These are phyloP conservation scores for Centropyge bicolor DNA, from an alignment of 2,797 vertebrate species.

Conservation along the genomic window DNA sequence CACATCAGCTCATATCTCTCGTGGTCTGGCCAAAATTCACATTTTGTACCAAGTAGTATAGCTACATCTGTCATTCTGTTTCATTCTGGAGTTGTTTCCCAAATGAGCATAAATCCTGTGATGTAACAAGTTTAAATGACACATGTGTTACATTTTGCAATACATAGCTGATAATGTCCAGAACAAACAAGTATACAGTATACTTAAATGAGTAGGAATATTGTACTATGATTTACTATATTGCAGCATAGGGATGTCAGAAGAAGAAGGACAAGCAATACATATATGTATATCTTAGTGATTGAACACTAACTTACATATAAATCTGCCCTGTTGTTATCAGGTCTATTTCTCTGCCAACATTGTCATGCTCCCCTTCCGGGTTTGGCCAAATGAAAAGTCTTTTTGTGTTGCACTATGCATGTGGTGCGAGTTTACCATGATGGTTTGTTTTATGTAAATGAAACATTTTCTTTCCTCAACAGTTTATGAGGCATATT, in stretches of 20 bases:
- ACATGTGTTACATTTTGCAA: slow-evolving; percentile 2
- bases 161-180: not conserved
- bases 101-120: slow-evolving; percentile 20
- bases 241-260: not conserved
- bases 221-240: not conserved
- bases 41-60: slow-evolving; percentile 34
- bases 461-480: not conserved
- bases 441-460: not conserved
- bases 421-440: not conserved
- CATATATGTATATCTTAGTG: not conserved
- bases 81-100: not conserved
- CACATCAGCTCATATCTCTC: slow-evolving; percentile 12
- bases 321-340: not conserved
- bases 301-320: not conserved
- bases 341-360: not conserved
- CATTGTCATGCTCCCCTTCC: not conserved
- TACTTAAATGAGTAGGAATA: not conserved
- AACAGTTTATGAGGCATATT: not conserved
- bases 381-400: no score
- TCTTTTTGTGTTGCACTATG: not conserved
- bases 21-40: slow-evolving; percentile 12
- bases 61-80: not conserved
- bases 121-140: slow-evolving; percentile 1
- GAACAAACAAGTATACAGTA: not conserved
- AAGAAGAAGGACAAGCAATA: not conserved